Evolutionary conservation across 2,888 invertebrate species (phyloP).

Genomic region (Coleophora deauratella): DNA sequence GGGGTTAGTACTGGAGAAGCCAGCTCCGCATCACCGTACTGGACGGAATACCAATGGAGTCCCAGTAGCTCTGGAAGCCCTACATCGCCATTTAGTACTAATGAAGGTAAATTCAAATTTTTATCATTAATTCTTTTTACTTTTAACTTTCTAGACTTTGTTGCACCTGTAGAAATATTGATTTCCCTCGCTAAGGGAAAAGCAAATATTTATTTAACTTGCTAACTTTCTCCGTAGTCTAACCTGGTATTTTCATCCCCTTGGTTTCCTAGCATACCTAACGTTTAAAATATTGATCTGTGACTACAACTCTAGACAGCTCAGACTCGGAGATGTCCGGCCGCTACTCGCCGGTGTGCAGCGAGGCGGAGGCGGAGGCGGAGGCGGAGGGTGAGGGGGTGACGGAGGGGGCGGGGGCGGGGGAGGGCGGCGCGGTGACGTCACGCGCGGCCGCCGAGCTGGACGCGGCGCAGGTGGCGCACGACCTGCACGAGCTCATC

Average conservation of each 20-base stretch:
- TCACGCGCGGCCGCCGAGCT: slow-evolving; percentile 34
- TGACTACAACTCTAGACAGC: slow-evolving; percentile 37
- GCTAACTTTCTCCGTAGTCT: too few relatives aligned
- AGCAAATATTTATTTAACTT: too few relatives aligned
- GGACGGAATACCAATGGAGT: slow-evolving; percentile 70
- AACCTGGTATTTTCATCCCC: too few relatives aligned
- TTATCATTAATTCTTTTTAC: not conserved
- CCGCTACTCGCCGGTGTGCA: slow-evolving; percentile 80
- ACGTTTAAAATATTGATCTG: too few relatives aligned
- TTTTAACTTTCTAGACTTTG: too few relatives aligned
- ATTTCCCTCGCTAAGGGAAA: too few relatives aligned
- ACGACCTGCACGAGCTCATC: slow-evolving; percentile 56
- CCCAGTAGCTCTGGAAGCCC: slow-evolving; percentile 66
- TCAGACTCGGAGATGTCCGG: slow-evolving; percentile 74
- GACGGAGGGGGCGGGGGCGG: slow-evolving; percentile 3
- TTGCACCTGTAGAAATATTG: too few relatives aligned
- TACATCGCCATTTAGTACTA: slow-evolving; percentile 58
- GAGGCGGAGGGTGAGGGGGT: not conserved
- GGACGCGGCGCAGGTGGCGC: slow-evolving; percentile 47
- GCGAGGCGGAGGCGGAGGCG: slow-evolving; percentile 50
- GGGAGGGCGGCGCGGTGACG: slow-evolving; percentile 10
- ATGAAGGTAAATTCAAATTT: slow-evolving; percentile 37
- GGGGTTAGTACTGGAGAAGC: slow-evolving; percentile 49
- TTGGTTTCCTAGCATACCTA: too few relatives aligned
- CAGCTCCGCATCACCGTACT: slow-evolving; percentile 44